Conservation (phyloP, 1,140 invertebrate species). For the Megathymus violae region DNA sequence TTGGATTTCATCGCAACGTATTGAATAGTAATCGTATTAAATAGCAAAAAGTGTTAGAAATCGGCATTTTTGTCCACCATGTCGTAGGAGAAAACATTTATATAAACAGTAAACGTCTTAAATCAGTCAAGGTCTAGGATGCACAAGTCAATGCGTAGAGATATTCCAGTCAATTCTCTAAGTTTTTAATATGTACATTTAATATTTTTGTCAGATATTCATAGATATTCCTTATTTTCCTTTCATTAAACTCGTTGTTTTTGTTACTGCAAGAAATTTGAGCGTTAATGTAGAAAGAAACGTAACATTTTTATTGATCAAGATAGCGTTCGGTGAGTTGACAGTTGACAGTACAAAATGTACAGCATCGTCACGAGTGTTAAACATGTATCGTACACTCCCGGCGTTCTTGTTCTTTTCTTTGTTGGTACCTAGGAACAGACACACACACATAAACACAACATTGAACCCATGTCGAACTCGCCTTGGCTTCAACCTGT, state of each 20-base stretch:
- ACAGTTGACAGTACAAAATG: slow-evolving; percentile 29
- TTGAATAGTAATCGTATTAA: slow-evolving; percentile 11
- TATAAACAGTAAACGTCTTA: slow-evolving; percentile 8
- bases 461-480: too few species aligned
- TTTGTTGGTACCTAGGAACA: slow-evolving; percentile 77
- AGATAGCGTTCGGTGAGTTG: slow-evolving; percentile 9
- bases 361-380: slow-evolving; percentile 42
- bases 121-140: slow-evolving; percentile 20
- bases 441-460: too few species aligned
- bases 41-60: neutral
- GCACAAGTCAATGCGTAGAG: neutral
- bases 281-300: slow-evolving; percentile 24
- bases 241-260: neutral
- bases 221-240: neutral
- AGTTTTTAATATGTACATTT: neutral
- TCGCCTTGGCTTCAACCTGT: too few species aligned
- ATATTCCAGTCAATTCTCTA: slow-evolving; percentile 1
- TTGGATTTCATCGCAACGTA: slow-evolving; percentile 29
- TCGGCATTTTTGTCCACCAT: slow-evolving; percentile 12
- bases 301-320: slow-evolving; percentile 21
- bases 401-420: slow-evolving; percentile 81
- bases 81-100: slow-evolving; percentile 1
- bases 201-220: neutral
- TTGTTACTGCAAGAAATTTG: slow-evolving; percentile 30
- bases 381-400: slow-evolving; percentile 83